Base-by-base conservation (phyloP, 2,888 invertebrate species). In the Gandaritis pyraliata region DNA sequence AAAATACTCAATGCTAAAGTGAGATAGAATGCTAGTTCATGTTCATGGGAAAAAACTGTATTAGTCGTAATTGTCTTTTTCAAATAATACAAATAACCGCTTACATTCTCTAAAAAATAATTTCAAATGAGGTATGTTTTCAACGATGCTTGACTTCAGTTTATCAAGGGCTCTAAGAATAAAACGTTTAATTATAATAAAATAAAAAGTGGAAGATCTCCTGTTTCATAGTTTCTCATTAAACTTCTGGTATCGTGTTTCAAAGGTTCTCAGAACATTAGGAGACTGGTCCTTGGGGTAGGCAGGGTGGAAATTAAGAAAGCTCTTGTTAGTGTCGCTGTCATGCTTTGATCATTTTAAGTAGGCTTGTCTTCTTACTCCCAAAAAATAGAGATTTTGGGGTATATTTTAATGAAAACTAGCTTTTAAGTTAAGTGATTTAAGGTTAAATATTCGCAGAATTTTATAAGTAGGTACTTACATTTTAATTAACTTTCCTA, bases 151-250 rank as follows among this genome's bases (percentile, higher is more conserved):
- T n/a, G n/a, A n/a, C n/a, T n/a, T n/a, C 41, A 41, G 2, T 41
- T 41, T 41, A 15, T 15, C 11, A 16, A 6, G 43, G 16, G 43
- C 56, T 38, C 47, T 69, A 64, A 63, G 72, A 67, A 73, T 77
- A 77, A 75, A 80, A 72, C 72, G 74, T 82, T 82, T 80, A 80
- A 82, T 85, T 82, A 80, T 83, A 80, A 73, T 69, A 74, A 74
- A n/a, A n/a, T n/a, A n/a, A n/a, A n/a, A 73, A 76, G 75, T 29
- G 41, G 64, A 43, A 51, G 48, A 68, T 73, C 74, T 78, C 76
- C 70, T 64, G 72, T 78, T 80, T 72, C 76, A 76, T 80, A 83
- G 81, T 82, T 83, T 52, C 57, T 63, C 51, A 63, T 63, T 58
- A 55, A 55, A 41, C 47, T 51, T 58, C 29, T 46, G 18, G 47